Evolutionary conservation across 2,888 invertebrate genomes (phyloP), one percentile per base, ranked within the genome.

Genomic region (Apantesis nais): DNA sequence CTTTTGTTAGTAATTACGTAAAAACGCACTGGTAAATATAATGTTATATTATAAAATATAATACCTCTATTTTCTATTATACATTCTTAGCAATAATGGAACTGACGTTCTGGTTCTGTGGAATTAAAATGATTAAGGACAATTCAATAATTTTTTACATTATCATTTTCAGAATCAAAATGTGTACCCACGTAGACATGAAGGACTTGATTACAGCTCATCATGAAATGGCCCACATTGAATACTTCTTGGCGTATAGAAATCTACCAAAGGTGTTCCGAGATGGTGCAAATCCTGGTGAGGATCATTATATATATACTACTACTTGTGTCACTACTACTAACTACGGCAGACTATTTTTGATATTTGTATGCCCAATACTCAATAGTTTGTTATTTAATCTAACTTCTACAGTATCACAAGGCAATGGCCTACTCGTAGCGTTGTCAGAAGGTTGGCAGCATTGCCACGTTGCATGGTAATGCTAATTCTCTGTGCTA

Each of bases 221-320:
- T 83, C 99, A 99, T 83, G 99, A 99, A 92, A 97, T 98, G 97
- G 98, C 98, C 0, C 98, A 98, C 85, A 97, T 98, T 68, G 97
- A 98, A 84, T 99, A 99, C 89, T 98, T 98, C 93, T 92, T 98
- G 83, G 97, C 97, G 52, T 98, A 98, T 90, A 96, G 96, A 71
- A 96, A 97, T 85, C 96, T 97, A 83, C 98, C 98, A 3, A 97
- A 98, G 85, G 97, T 98, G 68, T 99, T 98, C 94, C 95, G 98
- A 65, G 98, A 97, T 86, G 99, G 99, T 0, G 99, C 99, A 1
- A 99, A 99, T 95, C 98, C 99, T 93, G 98, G 98, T 97, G 87
- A 84, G 90, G 86, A 8, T 7, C 48, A 14, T 8, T 4, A 29
- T 14, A 29, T 58, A 14, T 29, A 34, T 4, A 34, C 34, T 34